A percentile compares a stretch with the other conserved stretches of the same genome.
phyloP scores from a whole-genome alignment of 2,888 invertebrate genomes.

The Candidula unifasciata region DNA sequence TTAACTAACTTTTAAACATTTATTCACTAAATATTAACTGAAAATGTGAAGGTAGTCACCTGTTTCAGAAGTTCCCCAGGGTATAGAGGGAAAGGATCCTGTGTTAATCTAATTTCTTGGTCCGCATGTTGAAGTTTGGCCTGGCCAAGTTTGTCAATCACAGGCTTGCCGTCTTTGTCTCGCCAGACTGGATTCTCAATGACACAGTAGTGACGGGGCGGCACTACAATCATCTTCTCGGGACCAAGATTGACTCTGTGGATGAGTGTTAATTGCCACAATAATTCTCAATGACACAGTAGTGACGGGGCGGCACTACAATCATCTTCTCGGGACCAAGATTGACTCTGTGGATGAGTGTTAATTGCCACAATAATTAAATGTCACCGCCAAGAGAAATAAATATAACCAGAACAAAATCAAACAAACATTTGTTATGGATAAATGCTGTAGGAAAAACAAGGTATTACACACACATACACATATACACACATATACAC shows the following conservation, averaged over 20 bases:
- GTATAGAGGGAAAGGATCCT: constrained; percentile 80
- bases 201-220: constrained; percentile 79
- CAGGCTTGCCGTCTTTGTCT: constrained; percentile 73
- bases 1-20: too few species aligned
- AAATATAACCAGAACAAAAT: too few species aligned
- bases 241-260: constrained; percentile 78
- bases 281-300: constrained; percentile 79
- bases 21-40: neutral
- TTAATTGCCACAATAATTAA: neutral
- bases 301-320: constrained; percentile 79
- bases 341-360: constrained; percentile 74
- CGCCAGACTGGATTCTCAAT: constrained; percentile 79
- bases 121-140: constrained; percentile 79
- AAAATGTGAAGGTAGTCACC: constrained; percentile 54
- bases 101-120: constrained; percentile 79
- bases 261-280: neutral
- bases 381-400: neutral
- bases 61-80: constrained; percentile 78
- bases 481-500: too few species aligned
- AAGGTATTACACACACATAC: too few species aligned
- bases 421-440: too few species aligned
- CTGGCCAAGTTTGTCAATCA: constrained; percentile 77
- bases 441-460: too few species aligned
- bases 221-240: constrained; percentile 79
- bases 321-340: constrained; percentile 79